Evolutionary conservation across 2,888 invertebrate species (phyloP).

Genomic region (Stomorhina lunata): DNA sequence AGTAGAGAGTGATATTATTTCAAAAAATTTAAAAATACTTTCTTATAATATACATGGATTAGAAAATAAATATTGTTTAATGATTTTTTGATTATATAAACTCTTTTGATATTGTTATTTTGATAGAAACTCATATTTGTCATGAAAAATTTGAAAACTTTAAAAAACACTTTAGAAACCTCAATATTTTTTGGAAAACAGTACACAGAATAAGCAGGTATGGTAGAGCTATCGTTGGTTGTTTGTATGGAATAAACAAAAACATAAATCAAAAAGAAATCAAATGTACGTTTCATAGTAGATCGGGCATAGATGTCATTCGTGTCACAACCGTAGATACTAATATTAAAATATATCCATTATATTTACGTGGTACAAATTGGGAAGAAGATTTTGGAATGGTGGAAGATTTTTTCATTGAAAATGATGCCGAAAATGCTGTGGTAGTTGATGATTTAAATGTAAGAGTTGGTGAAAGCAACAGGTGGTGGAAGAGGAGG

Average conservation of each 20-base stretch:
- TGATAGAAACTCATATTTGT: background rate
- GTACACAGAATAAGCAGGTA: background rate
- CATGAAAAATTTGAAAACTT: background rate
- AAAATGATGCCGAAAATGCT: background rate
- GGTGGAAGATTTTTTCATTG: background rate
- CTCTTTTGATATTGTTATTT: background rate
- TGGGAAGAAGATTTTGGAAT: background rate
- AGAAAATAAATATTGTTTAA: background rate
- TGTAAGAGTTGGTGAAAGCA: background rate
- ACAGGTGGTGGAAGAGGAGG: background rate
- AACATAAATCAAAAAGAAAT: background rate
- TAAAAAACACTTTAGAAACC: background rate
- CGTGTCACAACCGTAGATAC: background rate
- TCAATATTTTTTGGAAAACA: constrained; percentile 9
- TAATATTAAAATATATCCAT: background rate
- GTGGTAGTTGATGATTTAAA: constrained; percentile 1
- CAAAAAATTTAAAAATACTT: constrained; percentile 4
- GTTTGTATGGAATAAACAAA: constrained; percentile 20
- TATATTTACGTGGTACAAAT: background rate
- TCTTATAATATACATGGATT: constrained; percentile 17
- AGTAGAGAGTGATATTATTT: background rate
- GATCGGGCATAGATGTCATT: background rate
- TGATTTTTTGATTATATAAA: constrained; percentile 6
- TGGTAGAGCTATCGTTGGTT: background rate
- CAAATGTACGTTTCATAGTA: background rate